Base-by-base conservation (phyloP, 2,113 vertebrate genomes). In the Pagrus major region DNA sequence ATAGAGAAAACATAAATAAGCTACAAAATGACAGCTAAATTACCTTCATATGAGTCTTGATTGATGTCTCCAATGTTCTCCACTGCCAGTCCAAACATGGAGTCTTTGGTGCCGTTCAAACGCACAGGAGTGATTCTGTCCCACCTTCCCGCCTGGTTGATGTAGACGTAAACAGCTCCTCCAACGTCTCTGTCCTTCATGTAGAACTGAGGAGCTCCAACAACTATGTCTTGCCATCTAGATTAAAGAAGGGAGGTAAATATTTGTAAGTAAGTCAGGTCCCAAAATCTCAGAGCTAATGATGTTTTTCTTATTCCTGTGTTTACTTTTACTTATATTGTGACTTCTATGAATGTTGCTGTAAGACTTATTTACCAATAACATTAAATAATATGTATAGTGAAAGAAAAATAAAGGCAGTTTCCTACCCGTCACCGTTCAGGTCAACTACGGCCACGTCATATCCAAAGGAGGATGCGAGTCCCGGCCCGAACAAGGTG, bases 161-260 rank as follows among this genome's bases (percentile, higher is more conserved):
- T 96, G 91, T 99, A 99, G 78, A 99, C 73, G n/a, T 97, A 99
- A 20, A 94, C 97, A 0, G 98, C 97, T 25, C 98, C 98, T 25
- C 98, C 98, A 2, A 98, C 88, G 67, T 97, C 97, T 58, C 94
- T 91, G 23, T 96, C 94, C 84, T 96, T 97, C 84, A 98, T 95
- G 90, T 98, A 99, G 89, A 97, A 99, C 67, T 99, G 98, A 0
- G 98, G 98, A 0, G 98, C 97, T 90, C 98, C 98, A n/a, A 99
- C 96, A 31, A 97, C 96, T 23, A 99, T 95, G 91, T 99, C 98
- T 85, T 99, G 94, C 98, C 98, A 99, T 55, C 98, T 99, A 67
- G 29, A 84, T 47, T 15, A 84, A 23, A 87, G 6, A 56, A 2
- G 1, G 0, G 7, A 29, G 21, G 31, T 27, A 33, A 41, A 63